Evolutionary conservation across 2,797 vertebrate species (phyloP), one percentile per base, ranked within the genome.

Genomic region (Halcyon badia): DNA sequence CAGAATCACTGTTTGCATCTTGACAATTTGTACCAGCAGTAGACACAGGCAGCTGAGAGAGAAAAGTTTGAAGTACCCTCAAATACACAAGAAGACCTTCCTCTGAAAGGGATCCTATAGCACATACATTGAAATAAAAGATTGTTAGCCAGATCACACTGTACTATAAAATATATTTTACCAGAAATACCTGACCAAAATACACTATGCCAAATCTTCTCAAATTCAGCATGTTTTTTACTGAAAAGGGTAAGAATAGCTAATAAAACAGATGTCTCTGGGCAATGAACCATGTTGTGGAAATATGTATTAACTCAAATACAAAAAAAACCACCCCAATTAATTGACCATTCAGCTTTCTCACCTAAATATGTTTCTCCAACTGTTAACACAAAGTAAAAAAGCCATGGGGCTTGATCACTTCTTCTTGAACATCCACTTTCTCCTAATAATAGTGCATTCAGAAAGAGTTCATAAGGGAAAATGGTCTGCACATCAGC

Each of bases 381-480:
- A 51, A 98, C 98, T 73, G 98, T 99, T 77, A 99, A 98, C 78
- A 99, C 99, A 77, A 99, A 99, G 97, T 99, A 99, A 96, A 99
- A 99, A 80, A 99, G 98, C 99, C 99, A 99, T 0, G 99, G 99
- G 1, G 99, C 99, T 92, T 97, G 97, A 83, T 97, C 97, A 61
- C 98, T 97, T 75, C 97, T 95, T 30, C 97, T 89, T 26, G 97
- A 95, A 33, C 96, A 97, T 35, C 97, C 97, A 73, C 83, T 68
- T 80, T 99, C 97, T 48, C 98, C 98, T 94, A 95, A 82, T 97
- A 99, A 98, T 78, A 99, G 98, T 89, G 99, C 99, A 95, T 98
- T 98, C 96, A 99, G 98, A 97, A 99, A 99, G 96, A 99, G 98
- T 96, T 99, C 99, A 9, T 99, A 99, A 2, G 99, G 99, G 97